Percentiles rank a stretch among this genome's conserved stretches.
These are phyloP conservation scores for Nomada ferruginata DNA, from an alignment of 2,888 invertebrate species.

Conservation along the genomic window DNA sequence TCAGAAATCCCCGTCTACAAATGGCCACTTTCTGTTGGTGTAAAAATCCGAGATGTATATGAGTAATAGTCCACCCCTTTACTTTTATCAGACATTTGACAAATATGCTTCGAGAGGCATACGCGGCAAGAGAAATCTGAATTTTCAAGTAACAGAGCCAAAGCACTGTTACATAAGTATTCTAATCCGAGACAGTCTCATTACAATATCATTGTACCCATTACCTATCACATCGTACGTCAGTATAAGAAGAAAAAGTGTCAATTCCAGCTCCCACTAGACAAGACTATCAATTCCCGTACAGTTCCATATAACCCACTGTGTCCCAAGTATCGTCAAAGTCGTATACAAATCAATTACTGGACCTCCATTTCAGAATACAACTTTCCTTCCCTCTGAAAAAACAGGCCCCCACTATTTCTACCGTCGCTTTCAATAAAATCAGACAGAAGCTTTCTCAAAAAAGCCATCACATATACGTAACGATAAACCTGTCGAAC, in stretches of 20 bases:
- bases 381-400: too few relatives aligned
- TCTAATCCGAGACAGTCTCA: too few relatives aligned
- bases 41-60: not conserved
- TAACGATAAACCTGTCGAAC: not conserved
- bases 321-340: not conserved
- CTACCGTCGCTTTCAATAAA: not conserved
- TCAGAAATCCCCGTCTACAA: too few relatives aligned
- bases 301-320: not conserved
- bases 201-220: not conserved
- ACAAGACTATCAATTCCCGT: slow-evolving; percentile 9
- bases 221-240: not conserved
- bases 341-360: not conserved
- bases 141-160: not conserved
- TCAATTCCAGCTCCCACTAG: slow-evolving; percentile 18
- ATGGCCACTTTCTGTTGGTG: not conserved
- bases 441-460: not conserved
- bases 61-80: too few relatives aligned
- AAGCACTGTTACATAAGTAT: too few relatives aligned
- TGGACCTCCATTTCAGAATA: too few relatives aligned
- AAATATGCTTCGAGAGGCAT: not conserved
- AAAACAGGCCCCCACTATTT: too few relatives aligned
- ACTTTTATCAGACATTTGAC: too few relatives aligned
- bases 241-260: not conserved
- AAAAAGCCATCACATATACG: not conserved
- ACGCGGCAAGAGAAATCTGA: not conserved